Conservation (phyloP, 2,888 invertebrate species). For the Sinopyrophorus schimmeli region DNA sequence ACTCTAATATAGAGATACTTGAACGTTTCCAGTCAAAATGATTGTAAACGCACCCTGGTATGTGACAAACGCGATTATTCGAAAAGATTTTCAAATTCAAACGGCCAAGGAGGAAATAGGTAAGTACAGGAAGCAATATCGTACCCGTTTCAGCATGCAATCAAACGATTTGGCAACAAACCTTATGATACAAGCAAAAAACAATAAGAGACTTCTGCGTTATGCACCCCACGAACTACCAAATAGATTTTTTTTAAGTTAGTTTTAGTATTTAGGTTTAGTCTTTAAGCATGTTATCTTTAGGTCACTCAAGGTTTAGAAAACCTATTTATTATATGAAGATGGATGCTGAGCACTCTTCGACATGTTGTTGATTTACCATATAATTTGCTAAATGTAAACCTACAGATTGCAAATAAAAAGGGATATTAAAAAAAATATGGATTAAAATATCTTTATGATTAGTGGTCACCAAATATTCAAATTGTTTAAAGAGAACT, state of each 20-base stretch:
- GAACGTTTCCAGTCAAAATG: too few relatives aligned
- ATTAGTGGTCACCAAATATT: too few relatives aligned
- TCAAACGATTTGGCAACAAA: constrained; percentile 29
- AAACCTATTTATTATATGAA: constrained; percentile 15
- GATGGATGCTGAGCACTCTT: constrained; percentile 9
- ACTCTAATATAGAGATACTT: too few relatives aligned
- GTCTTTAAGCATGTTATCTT: constrained; percentile 10
- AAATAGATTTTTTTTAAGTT: constrained; percentile 11
- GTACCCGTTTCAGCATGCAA: too few relatives aligned
- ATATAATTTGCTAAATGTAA: constrained; percentile 1
- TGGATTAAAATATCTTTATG: too few relatives aligned
- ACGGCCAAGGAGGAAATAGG: too few relatives aligned
- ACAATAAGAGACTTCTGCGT: constrained; percentile 9
- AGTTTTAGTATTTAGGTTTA: constrained; percentile 12
- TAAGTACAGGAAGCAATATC: too few relatives aligned
- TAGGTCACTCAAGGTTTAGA: constrained; percentile 5
- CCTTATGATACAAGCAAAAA: constrained; percentile 16
- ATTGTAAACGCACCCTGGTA: too few relatives aligned
- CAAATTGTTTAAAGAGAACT: too few relatives aligned
- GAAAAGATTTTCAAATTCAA: too few relatives aligned
- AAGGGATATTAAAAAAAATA: constrained; percentile 1
- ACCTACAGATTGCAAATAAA: constrained; percentile 3
- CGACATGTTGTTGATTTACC: constrained; percentile 5
- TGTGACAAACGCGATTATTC: too few relatives aligned
- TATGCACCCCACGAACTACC: constrained; percentile 8